Base-by-base conservation (phyloP, 2,888 invertebrate genomes). In the Drosophila pseudotalamancana region DNA sequence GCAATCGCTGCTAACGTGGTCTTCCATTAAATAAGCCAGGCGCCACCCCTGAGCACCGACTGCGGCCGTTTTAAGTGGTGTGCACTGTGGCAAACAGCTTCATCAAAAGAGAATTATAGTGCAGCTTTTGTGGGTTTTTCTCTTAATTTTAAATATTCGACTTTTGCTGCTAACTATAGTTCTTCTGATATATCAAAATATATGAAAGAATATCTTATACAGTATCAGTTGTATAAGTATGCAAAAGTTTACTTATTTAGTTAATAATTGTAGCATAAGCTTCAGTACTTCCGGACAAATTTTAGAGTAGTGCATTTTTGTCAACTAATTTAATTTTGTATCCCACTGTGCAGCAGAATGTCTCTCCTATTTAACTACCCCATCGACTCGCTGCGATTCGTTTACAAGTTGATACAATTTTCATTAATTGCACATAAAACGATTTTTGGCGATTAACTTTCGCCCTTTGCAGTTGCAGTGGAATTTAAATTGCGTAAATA, bases 371-470 rank as follows among this genome's bases (percentile, higher is more conserved):
- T 23, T 23, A 5, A 43, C 34, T 11, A 12, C 29, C 21, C 3
- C 19, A 14, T 19, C 25, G 27, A 31, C 40, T 31, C 21, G 18
- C 8, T 14, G 51, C 45, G 21, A 50, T 40, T 45, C 45, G 39
- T 31, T 55, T 42, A 60, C 54, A 45, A 49, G 43, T 34, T 60
- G 59, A 59, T 50, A 51, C 59, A 32, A 59, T 61, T 80, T 67
- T 72, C 71, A 85, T 82, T 74, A 85, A 69, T 77, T 77, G 68
- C 37, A 59, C 49, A 74, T 77, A 62, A 61, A 81, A 72, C 60
- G 69, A 66, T 74, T 79, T 73, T 61, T 59, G 57, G 53, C 72
- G 55, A 71, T 84, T 81, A 78, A 68, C 71, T 73, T 67, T 66
- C 21, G 56, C 59, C 49, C 29, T 39, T 29, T 45, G 37, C 55